Conservation (phyloP, 2,113 vertebrate species). For the Pimephales promelas region DNA sequence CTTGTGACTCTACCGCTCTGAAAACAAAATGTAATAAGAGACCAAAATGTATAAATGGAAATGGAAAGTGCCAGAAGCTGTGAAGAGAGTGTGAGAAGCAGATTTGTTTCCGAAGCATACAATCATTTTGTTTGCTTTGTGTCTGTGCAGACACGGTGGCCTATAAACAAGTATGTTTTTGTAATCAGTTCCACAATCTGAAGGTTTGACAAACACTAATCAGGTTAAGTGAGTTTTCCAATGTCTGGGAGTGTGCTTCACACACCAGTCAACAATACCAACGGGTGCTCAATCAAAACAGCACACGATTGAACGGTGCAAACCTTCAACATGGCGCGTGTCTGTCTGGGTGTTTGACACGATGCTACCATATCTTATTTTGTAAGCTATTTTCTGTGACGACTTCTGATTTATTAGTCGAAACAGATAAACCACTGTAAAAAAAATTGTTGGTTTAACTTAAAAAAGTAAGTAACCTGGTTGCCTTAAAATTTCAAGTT, state of each 20-base stretch:
- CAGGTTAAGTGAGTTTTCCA: conserved; percentile 49
- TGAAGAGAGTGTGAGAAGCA: conserved; percentile 11
- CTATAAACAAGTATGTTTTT: conserved; percentile 1
- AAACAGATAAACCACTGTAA: too few species aligned
- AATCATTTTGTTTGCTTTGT: conserved; percentile 27
- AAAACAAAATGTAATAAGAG: not conserved
- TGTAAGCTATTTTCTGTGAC: too few species aligned
- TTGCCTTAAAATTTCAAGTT: too few species aligned
- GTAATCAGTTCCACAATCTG: conserved; percentile 12
- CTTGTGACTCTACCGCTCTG: not conserved
- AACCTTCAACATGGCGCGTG: not conserved
- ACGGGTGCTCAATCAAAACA: conserved; percentile 41
- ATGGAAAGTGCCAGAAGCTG: not conserved
- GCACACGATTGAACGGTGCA: not conserved
- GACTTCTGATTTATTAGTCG: too few species aligned
- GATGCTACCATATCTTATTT: too few species aligned
- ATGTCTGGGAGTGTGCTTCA: conserved; percentile 24
- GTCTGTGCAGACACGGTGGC: not conserved
- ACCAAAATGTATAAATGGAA: conserved; percentile 4
- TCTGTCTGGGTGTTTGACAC: conserved; percentile 12
- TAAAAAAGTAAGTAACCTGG: too few species aligned
- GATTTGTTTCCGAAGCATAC: not conserved
- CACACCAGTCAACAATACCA: conserved; percentile 40
- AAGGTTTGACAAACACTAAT: conserved; percentile 23
- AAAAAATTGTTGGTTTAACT: too few species aligned